These are phyloP conservation scores for Sesia apiformis DNA, from an alignment of 2,888 invertebrate species.

Conservation along the genomic window DNA sequence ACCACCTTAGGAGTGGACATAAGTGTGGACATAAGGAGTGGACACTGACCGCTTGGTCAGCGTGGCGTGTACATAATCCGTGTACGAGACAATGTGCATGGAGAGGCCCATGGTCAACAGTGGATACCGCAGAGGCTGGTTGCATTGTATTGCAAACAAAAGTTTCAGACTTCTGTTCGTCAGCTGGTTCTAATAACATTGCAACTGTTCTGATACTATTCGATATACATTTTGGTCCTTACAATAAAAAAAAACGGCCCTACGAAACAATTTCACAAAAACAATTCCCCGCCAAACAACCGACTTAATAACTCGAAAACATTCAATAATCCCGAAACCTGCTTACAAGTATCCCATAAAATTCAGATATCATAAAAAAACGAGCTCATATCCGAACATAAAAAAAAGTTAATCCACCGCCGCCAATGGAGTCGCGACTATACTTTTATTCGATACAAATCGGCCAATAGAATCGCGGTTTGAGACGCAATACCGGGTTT, in stretches of 20 bases:
- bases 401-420: conserved; percentile 27
- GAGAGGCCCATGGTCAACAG: no score
- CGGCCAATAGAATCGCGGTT: conserved; percentile 34
- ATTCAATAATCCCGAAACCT: conserved; percentile 21
- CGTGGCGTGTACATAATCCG: no score
- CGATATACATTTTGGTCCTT: no score
- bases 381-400: conserved; percentile 10
- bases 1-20: no score
- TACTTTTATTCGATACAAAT: conserved; percentile 45
- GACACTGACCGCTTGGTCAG: no score
- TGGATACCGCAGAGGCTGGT: no score
- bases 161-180: no score
- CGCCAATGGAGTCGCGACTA: conserved; percentile 27
- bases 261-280: background rate
- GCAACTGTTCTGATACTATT: no score
- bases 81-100: no score
- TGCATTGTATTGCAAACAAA: no score
- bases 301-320: conserved; percentile 24
- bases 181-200: no score
- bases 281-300: background rate
- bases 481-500: conserved; percentile 1
- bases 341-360: conserved; percentile 23
- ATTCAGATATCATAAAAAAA: conserved; percentile 27
- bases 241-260: background rate
- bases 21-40: no score